Percentiles rank a stretch among this genome's conserved stretches.
phyloP scores from a whole-genome alignment of 2,113 vertebrate species.

The Cricetomys ansorgei region DNA sequence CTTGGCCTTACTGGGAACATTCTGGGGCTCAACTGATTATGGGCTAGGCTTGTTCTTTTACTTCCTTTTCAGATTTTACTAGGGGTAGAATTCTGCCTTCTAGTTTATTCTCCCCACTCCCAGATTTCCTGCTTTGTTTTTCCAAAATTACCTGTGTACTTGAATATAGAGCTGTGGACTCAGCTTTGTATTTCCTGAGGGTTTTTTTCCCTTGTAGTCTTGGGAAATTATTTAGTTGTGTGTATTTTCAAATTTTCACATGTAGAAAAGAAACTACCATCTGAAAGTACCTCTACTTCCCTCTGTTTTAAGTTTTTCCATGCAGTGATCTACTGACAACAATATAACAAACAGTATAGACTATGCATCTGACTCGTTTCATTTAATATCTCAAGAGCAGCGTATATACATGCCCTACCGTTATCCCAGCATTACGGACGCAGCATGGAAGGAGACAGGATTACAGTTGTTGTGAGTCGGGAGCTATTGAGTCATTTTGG shows the following conservation, averaged over 20 bases:
- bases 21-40: not conserved
- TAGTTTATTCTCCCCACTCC: not conserved
- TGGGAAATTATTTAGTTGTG: not conserved
- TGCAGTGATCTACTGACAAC: not conserved
- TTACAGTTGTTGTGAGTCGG: not conserved
- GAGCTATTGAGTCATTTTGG: not conserved
- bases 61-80: not conserved
- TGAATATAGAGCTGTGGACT: not conserved
- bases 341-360: not conserved
- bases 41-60: not conserved
- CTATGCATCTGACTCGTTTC: not conserved
- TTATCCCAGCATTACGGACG: not conserved
- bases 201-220: not conserved
- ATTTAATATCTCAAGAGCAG: not conserved
- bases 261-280: not conserved
- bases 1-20: not conserved
- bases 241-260: not conserved
- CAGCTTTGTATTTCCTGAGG: not conserved
- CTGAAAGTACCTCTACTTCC: not conserved
- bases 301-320: not conserved
- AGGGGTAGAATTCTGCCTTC: not conserved
- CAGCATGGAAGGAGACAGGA: not conserved
- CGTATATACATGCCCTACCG: not conserved
- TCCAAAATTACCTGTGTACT: not conserved
- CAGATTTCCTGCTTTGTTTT: not conserved